Conservation (phyloP, 2,888 invertebrate species). For the Polietes domitor region DNA sequence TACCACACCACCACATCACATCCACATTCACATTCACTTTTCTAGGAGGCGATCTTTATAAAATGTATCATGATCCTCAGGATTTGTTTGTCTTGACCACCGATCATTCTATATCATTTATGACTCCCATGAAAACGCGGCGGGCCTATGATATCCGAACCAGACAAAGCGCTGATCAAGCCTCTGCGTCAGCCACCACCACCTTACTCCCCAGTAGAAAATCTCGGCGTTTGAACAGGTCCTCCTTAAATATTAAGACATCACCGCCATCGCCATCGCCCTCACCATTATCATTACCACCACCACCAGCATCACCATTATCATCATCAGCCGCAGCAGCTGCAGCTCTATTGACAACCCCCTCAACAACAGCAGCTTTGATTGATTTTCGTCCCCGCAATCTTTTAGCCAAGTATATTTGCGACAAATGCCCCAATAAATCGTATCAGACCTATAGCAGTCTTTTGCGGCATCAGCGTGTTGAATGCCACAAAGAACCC, state of each 20-base stretch:
- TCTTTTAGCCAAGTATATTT: constrained; percentile 62
- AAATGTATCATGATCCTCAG: constrained; percentile 24
- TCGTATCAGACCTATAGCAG: constrained; percentile 78
- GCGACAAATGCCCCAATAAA: constrained; percentile 70
- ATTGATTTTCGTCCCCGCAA: neutral
- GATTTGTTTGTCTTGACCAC: constrained; percentile 1
- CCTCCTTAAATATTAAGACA: neutral
- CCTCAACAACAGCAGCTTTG: too few species aligned
- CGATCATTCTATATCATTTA: neutral
- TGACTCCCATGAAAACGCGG: neutral
- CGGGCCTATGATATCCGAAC: neutral
- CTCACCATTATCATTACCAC: neutral
- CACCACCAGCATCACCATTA: constrained; percentile 35
- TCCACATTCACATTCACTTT: neutral
- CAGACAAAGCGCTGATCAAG: neutral
- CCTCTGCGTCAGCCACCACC: constrained; percentile 10
- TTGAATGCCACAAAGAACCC: constrained; percentile 82
- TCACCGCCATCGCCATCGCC: neutral
- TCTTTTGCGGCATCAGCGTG: constrained; percentile 80
- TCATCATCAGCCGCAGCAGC: constrained; percentile 33
- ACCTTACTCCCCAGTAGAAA: neutral
- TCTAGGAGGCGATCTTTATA: constrained; percentile 53
- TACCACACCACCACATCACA: neutral
- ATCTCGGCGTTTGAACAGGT: neutral
- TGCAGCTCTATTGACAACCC: neutral